These are phyloP conservation scores for Hydrophis major DNA, from an alignment of 2,797 vertebrate genomes.

Conservation along the genomic window DNA sequence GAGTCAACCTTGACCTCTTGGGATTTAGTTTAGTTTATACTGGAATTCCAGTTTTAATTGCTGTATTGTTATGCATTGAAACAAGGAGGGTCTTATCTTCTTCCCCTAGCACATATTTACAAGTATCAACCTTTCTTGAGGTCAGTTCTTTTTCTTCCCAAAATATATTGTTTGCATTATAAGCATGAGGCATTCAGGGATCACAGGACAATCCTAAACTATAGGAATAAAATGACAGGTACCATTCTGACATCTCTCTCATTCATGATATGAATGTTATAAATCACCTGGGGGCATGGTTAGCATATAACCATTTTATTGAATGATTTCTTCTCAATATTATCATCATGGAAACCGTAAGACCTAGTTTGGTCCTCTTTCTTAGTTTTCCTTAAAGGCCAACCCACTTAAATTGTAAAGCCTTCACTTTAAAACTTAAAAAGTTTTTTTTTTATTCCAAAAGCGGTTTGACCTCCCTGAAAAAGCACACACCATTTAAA, in stretches of 20 bases:
- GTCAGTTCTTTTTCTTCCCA: too few species aligned
- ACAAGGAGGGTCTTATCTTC: too few species aligned
- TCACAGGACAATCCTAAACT: not conserved
- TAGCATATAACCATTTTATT: not conserved
- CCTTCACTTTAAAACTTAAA: not conserved
- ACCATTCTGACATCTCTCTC: not conserved
- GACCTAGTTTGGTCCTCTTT: not conserved
- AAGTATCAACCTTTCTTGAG: too few species aligned
- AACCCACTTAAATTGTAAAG: not conserved
- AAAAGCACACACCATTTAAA: not conserved
- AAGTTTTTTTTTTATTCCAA: not conserved
- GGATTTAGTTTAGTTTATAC: too few species aligned
- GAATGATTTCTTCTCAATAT: not conserved
- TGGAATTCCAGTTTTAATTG: too few species aligned
- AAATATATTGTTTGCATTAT: too few species aligned
- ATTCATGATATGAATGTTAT: not conserved
- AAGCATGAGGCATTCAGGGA: not conserved
- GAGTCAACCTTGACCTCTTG: too few species aligned
- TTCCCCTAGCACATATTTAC: too few species aligned
- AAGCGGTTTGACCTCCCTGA: not conserved
- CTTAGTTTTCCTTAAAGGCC: not conserved
- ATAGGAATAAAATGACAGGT: not conserved
- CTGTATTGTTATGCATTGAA: too few species aligned
- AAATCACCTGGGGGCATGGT: not conserved
- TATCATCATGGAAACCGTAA: not conserved